Base-by-base conservation (phyloP, 2,888 invertebrate species). In the Nymphalis polychloros region DNA sequence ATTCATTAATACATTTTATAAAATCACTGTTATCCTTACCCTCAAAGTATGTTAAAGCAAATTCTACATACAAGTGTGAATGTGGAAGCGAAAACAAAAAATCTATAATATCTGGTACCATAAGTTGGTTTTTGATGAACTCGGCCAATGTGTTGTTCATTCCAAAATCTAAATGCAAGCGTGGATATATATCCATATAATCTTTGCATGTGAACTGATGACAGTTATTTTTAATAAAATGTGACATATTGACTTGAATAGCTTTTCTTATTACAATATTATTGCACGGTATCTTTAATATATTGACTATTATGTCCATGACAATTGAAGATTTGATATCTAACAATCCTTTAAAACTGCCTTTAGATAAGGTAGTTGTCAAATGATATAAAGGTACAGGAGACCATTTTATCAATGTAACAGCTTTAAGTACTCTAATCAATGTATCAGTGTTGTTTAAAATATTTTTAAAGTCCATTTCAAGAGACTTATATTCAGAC, bases 341-440 rank as follows among this genome's bases (percentile, higher is more conserved):
- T 49, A 67, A 61, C 8, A 75, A 50, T 67, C 72, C 69, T 59
- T 74, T 68, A 20, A 76, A 63, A 27, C 79, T 68, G 20, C 79
- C 65, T 64, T 78, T 72, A n/a, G 81, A 75, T 59, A 92, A 63
- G 16, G 86, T 72, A 68, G 81, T 78, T 63, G 81, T 87, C 8
- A 90, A 27, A 74, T 88, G 81, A 69, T 81, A 90, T 2, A 91
- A 77, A 59, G 92, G 89, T 1, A 91, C 82, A 17, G 92, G 88
- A 7, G 87, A 85, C 88, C 90, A 89, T 73, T 88, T 89, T 1
- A 89, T 72, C 27, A 67, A 46, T n/a, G 86, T 78, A 31, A 89
- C 81, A 46, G 81, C 79, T 78, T 81, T 83, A 23, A 90, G 74
- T 68, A 90, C 72, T 62, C 76, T 68, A 19, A 76, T 48, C 49